Conservation (phyloP, 2,113 vertebrate genomes). For the Hippocampus guttulatus region DNA sequence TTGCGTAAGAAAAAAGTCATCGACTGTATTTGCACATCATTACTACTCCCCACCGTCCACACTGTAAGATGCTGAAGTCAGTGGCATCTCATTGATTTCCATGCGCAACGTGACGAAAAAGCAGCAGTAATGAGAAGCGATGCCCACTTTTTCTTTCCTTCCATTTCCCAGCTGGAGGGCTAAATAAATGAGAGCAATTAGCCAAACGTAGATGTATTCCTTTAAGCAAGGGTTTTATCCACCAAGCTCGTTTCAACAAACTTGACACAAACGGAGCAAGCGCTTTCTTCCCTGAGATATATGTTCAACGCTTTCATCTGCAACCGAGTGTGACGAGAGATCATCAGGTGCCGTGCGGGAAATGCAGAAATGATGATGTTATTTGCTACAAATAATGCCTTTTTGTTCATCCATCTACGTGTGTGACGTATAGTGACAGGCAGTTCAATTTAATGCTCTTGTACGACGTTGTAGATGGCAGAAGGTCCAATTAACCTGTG, state of each 20-base stretch:
- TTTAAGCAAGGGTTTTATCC: slow-evolving; percentile 7
- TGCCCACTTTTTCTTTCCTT: background rate
- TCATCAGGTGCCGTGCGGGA: background rate
- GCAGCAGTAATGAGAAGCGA: slow-evolving; percentile 19
- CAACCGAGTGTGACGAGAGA: background rate
- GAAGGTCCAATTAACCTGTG: background rate
- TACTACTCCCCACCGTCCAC: background rate
- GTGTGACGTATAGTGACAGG: too few species aligned
- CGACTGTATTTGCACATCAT: background rate
- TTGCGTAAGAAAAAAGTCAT: background rate
- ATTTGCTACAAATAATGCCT: background rate
- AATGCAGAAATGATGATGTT: background rate
- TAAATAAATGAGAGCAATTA: slow-evolving; percentile 39
- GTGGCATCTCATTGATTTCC: slow-evolving; percentile 34
- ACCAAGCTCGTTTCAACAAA: background rate
- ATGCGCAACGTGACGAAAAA: slow-evolving; percentile 5
- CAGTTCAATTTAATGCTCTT: background rate
- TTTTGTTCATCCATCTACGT: background rate
- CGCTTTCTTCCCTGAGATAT: background rate
- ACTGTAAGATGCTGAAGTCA: slow-evolving; percentile 20
- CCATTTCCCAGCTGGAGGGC: background rate
- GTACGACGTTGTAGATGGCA: too few species aligned
- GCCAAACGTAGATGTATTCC: slow-evolving; percentile 18
- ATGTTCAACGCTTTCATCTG: background rate
- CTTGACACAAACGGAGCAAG: background rate